Evolutionary conservation across 2,113 vertebrate genomes (phyloP).

Genomic region (Oreotrochilus melanogaster): DNA sequence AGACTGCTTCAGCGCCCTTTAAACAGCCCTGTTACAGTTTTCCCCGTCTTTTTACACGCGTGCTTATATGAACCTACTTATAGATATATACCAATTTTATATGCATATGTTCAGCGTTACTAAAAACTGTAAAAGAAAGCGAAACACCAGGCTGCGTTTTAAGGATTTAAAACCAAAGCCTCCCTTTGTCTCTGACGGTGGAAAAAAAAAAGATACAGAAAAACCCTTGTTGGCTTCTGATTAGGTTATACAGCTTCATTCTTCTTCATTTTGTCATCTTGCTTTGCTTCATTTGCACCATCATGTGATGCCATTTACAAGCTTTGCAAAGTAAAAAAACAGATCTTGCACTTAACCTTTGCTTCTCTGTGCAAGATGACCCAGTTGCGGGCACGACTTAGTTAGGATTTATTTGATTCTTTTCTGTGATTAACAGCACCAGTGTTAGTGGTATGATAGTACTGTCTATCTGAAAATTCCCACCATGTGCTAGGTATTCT

Average conservation of each 20-base stretch:
- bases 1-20: constrained; percentile 12
- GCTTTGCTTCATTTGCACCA: constrained; percentile 80
- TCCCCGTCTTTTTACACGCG: background rate
- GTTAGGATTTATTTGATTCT: constrained; percentile 16
- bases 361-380: constrained; percentile 70
- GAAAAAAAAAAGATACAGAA: background rate
- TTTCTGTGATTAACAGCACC: background rate
- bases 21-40: background rate
- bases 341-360: constrained; percentile 63
- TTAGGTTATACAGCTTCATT: constrained; percentile 73
- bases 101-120: background rate
- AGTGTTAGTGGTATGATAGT: background rate
- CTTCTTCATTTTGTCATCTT: constrained; percentile 80
- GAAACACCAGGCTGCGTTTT: background rate
- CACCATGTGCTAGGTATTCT: background rate
- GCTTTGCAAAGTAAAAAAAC: constrained; percentile 71
- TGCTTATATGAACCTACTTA: background rate
- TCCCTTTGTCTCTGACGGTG: constrained; percentile 45
- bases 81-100: background rate
- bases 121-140: background rate
- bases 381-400: constrained; percentile 55
- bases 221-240: constrained; percentile 30
- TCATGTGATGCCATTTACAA: constrained; percentile 78
- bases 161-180: background rate
- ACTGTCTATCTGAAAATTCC: constrained; percentile 22